Evolutionary conservation across 2,113 vertebrate genomes (phyloP), one percentile per base, ranked within the genome.

Genomic region (Upupa epops): DNA sequence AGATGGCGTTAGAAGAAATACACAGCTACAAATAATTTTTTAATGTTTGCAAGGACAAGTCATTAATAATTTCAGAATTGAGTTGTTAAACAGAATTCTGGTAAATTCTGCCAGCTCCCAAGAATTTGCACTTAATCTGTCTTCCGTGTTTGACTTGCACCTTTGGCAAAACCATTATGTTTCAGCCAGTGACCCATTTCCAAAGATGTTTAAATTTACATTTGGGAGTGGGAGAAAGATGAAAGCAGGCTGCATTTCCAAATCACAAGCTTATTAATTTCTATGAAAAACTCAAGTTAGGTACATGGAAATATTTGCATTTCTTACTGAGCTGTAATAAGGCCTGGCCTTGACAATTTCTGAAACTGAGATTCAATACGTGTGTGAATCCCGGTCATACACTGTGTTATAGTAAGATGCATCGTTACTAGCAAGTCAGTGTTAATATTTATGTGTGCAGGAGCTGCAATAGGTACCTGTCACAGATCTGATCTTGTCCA

Each of bases 61-160:
- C 77, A 89, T 95, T 95, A 95, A 93, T 96, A 95, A 93, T 87
- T 94, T 90, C 81, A 90, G 77, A 90, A 96, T 74, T 90, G 90
- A 96, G 92, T 84, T 94, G 66, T 90, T 90, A 88, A 95, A 84
- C 93, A 95, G 96, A 94, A 90, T 94, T 86, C 64, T 90, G 36
- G 83, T 79, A 76, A 94, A 96, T 96, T 92, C 71, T 96, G 93
- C 93, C 94, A 96, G 59, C 71, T 94, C 89, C 5, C 52, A 49
- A 87, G 80, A 94, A 89, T 90, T 95, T 94, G n/a, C 95, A 96
- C 86, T 64, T 87, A 92, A 96, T 96, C 59, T 83, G 52, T 96
- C 90, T 96, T 95, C 66, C 74, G 89, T 94, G 68, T 92, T 94
- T 94, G 86, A 94, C 81, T 95, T 90, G 51, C 92, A 25, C 46